Evolutionary conservation across 1,140 invertebrate species (phyloP).

Genomic region (Probaryconus sp.): DNA sequence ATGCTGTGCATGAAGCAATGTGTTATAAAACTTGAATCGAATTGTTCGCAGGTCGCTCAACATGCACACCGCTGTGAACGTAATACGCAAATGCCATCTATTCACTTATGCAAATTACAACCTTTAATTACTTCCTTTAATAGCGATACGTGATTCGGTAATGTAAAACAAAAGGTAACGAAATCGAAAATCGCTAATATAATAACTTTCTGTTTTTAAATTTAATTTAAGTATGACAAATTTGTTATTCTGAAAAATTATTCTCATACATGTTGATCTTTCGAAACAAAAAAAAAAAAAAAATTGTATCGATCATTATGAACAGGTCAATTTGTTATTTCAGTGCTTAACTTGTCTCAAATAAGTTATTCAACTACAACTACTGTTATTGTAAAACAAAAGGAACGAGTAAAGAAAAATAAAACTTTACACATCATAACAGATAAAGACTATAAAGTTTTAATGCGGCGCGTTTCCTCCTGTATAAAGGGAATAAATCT

Average conservation of each 20-base stretch:
- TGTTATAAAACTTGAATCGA: conserved; percentile 46
- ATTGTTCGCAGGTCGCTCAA: conserved; percentile 34
- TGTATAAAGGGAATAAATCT: conserved; percentile 48
- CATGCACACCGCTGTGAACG: conserved; percentile 62
- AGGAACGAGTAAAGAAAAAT: conserved; percentile 12
- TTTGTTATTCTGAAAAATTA: no score
- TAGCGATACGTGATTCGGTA: conserved; percentile 49
- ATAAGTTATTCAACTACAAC: no score
- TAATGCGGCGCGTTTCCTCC: conserved; percentile 49
- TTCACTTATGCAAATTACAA: conserved; percentile 68
- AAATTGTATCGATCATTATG: no score
- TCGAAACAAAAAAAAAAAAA: no score
- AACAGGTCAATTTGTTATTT: no score
- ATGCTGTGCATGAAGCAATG: conserved; percentile 42
- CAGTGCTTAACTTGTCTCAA: no score
- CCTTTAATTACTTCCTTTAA: conserved; percentile 68
- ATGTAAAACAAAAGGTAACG: conserved; percentile 7
- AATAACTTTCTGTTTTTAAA: no score
- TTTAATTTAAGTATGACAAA: no score
- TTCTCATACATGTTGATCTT: no score
- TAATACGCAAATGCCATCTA: conserved; percentile 68
- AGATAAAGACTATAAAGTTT: conserved; percentile 53
- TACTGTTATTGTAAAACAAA: conserved; percentile 12
- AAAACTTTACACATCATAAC: conserved; percentile 23
- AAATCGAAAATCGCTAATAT: conserved; percentile 7